Evolutionary conservation across 1,140 invertebrate species (phyloP).

Genomic region (Drosophila arawakana): DNA sequence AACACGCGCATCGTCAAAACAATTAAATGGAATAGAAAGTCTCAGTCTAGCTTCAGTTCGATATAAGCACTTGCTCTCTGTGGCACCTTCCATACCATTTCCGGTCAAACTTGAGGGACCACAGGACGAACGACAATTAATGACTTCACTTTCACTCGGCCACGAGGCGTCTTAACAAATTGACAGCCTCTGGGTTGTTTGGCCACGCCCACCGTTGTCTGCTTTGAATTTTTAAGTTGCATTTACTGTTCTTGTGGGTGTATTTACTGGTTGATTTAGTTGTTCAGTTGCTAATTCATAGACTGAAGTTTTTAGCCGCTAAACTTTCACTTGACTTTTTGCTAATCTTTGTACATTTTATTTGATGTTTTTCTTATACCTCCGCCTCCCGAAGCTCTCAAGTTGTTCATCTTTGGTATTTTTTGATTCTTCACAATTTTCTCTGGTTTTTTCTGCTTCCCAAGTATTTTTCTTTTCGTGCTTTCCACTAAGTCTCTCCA

Average conservation of each 20-base stretch:
- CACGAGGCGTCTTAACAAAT: conserved; percentile 42
- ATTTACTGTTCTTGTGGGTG: neutral
- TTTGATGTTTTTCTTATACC: too few species aligned
- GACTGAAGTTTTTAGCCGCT: too few species aligned
- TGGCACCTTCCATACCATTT: neutral
- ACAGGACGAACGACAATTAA: conserved; percentile 56
- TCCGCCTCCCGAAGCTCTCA: too few species aligned
- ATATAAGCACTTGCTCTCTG: conserved; percentile 23
- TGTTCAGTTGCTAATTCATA: neutral
- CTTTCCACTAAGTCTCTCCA: neutral
- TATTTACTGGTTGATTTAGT: neutral
- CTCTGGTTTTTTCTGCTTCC: neutral
- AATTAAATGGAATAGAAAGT: conserved; percentile 64
- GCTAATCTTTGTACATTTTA: neutral
- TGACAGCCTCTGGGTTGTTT: conserved; percentile 37
- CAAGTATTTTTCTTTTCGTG: too few species aligned
- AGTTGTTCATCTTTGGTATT: too few species aligned
- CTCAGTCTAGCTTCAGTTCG: conserved; percentile 46
- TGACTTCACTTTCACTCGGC: conserved; percentile 54
- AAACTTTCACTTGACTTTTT: neutral
- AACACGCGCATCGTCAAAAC: conserved; percentile 71
- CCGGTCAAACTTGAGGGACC: conserved; percentile 6
- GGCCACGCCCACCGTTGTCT: conserved; percentile 27
- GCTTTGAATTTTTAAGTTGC: conserved; percentile 33
- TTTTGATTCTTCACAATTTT: too few species aligned